Percentiles rank a stretch among this genome's conserved stretches.
Conservation (phyloP, 2,113 vertebrate genomes). For the Psittacula cyanocephala region DNA sequence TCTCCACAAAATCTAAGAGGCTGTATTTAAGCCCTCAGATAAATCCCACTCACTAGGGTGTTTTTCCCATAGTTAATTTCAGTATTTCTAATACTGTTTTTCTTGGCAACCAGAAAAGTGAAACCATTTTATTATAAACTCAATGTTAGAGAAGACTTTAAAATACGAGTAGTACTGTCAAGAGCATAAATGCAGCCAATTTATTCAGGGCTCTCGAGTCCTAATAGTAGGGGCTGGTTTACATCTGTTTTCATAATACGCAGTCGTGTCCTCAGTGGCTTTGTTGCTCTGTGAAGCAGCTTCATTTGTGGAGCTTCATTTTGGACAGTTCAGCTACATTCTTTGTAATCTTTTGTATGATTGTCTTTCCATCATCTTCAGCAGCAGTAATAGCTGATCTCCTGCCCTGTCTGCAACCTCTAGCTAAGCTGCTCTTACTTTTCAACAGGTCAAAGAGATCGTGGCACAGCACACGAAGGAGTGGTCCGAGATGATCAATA, state of each 20-base stretch:
- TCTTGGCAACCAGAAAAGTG: background rate
- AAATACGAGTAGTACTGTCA: background rate
- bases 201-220: background rate
- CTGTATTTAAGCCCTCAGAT: background rate
- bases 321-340: background rate
- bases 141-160: background rate
- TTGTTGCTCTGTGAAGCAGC: background rate
- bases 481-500: slow-evolving; percentile 94
- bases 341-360: background rate
- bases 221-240: background rate
- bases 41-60: background rate
- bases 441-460: slow-evolving; percentile 89
- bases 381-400: background rate
- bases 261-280: background rate
- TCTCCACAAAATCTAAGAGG: background rate
- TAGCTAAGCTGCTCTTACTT: background rate
- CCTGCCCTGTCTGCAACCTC: background rate
- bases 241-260: background rate
- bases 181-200: background rate
- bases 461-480: slow-evolving; percentile 97
- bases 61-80: background rate
- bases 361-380: background rate
- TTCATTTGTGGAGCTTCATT: background rate
- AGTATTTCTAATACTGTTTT: background rate
- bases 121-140: background rate